Base-by-base conservation (phyloP, 1,140 invertebrate species). In the Dreissena rostriformis region DNA sequence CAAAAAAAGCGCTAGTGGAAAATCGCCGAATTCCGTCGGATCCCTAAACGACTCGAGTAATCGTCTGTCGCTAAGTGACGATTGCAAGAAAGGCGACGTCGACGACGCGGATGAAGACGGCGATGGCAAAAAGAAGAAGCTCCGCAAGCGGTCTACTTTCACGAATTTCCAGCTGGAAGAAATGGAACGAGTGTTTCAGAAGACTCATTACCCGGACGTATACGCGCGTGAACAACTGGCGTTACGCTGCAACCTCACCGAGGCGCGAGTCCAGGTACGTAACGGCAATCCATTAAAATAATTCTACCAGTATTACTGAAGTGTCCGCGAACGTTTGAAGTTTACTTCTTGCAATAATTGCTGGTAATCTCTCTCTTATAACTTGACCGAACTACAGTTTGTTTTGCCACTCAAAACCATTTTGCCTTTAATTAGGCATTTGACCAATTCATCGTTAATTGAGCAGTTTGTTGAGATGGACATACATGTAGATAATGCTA, bases 141-240 rank as follows among this genome's bases (percentile, higher is more conserved):
- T 98, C 5, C 95, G 99, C 67, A 99, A 99, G 94, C 95, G 99
- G 72, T 99, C 99, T 65, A 99, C 99, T 65, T 99, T 99, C 95
- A 99, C 99, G 65, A 99, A 98, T 55, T 99, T 98, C 94, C 98
- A 99, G 94, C 95, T 99, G 68, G 91, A 93, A 70, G 93, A 94
- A 88, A 92, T 94, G 89, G 93, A 94, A 82, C 70, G 92, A 26
- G 90, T 93, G 0, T 94, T 94, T 74, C 93, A 93, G 84, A 93
- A 93, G 88, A 98, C 98, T 0, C 98, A 98, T 0, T 99, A 99
- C 92, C 98, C 98, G 0, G 98, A 99, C 92, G 98, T 99, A 0
- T 99, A 99, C 91, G 98, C 98, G 0, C 94, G 98, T 49, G 98
- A 99, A 93, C 98, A 99, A 92, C 92, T 99, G 22, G 98, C 98